Conservation (phyloP, 2,113 vertebrate species). For the Pogona vitticeps region DNA sequence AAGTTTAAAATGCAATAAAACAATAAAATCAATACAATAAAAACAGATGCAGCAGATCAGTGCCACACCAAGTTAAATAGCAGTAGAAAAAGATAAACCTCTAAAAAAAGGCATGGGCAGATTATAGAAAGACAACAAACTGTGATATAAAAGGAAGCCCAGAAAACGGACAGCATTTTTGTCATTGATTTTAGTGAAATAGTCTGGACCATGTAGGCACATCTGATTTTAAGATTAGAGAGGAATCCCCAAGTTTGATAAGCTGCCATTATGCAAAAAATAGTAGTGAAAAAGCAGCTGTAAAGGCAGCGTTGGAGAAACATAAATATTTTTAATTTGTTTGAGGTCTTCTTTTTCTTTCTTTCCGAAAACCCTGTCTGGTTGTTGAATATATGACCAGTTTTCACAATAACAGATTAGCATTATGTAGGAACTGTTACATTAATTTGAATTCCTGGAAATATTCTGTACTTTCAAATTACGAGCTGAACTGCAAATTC, state of each 20-base stretch:
- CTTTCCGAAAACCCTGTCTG: background rate
- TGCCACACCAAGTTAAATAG: background rate
- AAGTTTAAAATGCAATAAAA: background rate
- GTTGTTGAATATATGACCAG: background rate
- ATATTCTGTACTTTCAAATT: background rate
- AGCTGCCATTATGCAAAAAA: background rate
- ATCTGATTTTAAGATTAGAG: background rate
- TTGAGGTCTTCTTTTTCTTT: background rate
- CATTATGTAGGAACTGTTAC: background rate
- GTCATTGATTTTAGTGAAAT: background rate
- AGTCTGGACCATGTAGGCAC: background rate
- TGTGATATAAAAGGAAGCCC: background rate
- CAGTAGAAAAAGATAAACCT: background rate
- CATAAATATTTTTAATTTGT: background rate
- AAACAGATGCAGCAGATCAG: background rate
- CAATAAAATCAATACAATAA: background rate
- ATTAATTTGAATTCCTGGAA: background rate
- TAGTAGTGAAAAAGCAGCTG: background rate
- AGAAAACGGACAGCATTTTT: background rate
- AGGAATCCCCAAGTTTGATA: background rate
- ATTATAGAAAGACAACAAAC: background rate
- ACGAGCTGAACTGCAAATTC: background rate
- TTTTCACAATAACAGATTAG: background rate
- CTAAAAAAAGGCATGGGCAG: background rate
- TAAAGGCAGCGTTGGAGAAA: background rate